Conservation (phyloP, 2,797 vertebrate genomes). For the Meriones psammophilus region DNA sequence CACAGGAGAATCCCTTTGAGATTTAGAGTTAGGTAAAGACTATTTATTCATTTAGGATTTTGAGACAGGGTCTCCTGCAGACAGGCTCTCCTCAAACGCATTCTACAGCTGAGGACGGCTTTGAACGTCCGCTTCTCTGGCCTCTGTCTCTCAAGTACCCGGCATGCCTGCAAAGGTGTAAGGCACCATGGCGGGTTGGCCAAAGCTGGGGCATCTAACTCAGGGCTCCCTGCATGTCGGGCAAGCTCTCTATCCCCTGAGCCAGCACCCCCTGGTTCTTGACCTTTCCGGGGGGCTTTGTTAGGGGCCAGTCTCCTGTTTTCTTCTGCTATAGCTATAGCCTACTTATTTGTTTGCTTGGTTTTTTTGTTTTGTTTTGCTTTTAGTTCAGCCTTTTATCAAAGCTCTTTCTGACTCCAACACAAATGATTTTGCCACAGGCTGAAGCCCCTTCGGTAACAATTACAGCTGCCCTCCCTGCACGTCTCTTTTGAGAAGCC, state of each 20-base stretch:
- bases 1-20: neutral
- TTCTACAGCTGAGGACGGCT: neutral
- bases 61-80: neutral
- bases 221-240: neutral
- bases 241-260: neutral
- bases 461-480: neutral
- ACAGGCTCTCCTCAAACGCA: neutral
- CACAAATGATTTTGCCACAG: constrained; percentile 67
- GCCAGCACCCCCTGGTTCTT: fast-evolving
- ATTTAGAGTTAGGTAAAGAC: neutral
- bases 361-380: neutral
- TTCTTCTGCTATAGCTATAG: neutral
- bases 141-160: neutral
- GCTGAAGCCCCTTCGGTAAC: constrained; percentile 14
- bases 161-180: neutral
- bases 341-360: neutral
- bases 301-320: neutral
- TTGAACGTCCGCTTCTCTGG: too few species aligned
- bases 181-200: neutral
- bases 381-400: constrained; percentile 28
- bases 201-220: neutral
- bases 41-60: neutral
- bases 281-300: neutral
- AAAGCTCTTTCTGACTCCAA: neutral
- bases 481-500: constrained; percentile 29